Base-by-base conservation (phyloP, 2,888 invertebrate genomes). In the Spisula subtruncata region DNA sequence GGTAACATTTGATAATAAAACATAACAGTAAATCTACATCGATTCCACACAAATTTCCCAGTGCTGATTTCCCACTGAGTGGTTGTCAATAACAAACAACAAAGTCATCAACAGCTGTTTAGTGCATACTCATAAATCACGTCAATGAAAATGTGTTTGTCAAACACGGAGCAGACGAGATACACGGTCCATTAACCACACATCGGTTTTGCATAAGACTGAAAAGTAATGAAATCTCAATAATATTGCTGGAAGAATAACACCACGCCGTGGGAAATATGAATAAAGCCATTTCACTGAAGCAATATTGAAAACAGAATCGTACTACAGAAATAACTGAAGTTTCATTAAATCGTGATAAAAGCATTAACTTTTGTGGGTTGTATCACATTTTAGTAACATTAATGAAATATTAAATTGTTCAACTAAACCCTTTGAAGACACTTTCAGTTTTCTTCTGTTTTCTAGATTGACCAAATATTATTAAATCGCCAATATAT, bases 51-150 rank as follows among this genome's bases (percentile, higher is more conserved):
- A 16, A 2, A 75, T 4, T 75, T 75, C 29, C 60, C n/a, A 66
- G 60, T 66, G 25, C n/a, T 10, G 25, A 35, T 35, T 32, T 32
- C 35, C 41, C 41, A 41, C 41, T 41, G 41, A 41, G 18, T 25
- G 75, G 32, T 56, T 56, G 80, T 80, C 85, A 85, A 85, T 85
- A 79, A 85, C 60, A 80, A 56, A 85, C 85, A 80, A 75, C 79
- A 56, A 25, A 79, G 71, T 60, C 48, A 35, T 29, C 12, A 87
- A 81, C 88, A 88, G 88, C 88, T 88, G 88, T 35, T 81, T 12
- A 60, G 88, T 88, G 85, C 88, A 60, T 81, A 85, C 35, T 75
- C 54, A 85, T 88, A 81, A 84, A 88, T 85, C 84, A 81, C 48
- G 48, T 46, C n/a, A 66, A 80, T 71, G 46, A n/a, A n/a, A 41